Percentiles rank a stretch among this genome's conserved stretches.
These are phyloP conservation scores for Eristalinus sepulchralis DNA, from an alignment of 2,888 invertebrate genomes.

Conservation along the genomic window DNA sequence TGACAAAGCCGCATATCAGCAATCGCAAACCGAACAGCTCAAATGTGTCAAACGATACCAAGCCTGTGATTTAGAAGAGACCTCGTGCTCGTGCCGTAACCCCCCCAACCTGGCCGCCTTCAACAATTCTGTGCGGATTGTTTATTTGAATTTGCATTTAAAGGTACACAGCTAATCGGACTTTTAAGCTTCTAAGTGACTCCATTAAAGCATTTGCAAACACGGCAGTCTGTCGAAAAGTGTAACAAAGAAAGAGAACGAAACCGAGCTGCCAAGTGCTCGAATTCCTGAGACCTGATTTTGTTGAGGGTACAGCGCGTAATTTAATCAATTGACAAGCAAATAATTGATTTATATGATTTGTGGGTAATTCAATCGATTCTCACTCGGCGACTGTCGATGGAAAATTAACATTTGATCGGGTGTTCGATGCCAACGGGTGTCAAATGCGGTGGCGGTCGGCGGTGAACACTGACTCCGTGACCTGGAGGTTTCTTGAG, in stretches of 20 bases:
- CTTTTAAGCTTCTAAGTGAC: slow-evolving; percentile 11
- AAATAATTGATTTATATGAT: slow-evolving; percentile 44
- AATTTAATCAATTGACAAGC: slow-evolving; percentile 48
- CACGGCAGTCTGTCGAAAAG: not conserved
- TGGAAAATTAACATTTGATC: slow-evolving; percentile 37
- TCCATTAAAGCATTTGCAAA: not conserved
- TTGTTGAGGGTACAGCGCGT: slow-evolving; percentile 2
- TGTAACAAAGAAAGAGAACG: not conserved
- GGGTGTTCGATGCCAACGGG: slow-evolving; percentile 1
- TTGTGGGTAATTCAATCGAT: slow-evolving; percentile 43
- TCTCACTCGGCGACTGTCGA: slow-evolving; percentile 20
- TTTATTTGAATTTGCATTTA: slow-evolving; percentile 4
- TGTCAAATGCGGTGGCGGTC: slow-evolving; percentile 22
- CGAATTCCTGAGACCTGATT: not conserved
- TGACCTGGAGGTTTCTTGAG: not conserved
- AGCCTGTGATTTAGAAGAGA: slow-evolving; percentile 5
- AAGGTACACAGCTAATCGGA: not conserved
- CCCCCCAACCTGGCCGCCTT: not conserved
- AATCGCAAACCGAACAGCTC: not conserved
- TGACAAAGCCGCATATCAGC: not conserved
- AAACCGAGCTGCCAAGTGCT: not conserved
- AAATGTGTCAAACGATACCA: slow-evolving; percentile 11
- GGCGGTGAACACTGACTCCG: not conserved
- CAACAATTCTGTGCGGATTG: not conserved
- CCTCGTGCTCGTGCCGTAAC: slow-evolving; percentile 5